Base-by-base conservation (phyloP, 2,113 vertebrate genomes). In the Egretta garzetta region DNA sequence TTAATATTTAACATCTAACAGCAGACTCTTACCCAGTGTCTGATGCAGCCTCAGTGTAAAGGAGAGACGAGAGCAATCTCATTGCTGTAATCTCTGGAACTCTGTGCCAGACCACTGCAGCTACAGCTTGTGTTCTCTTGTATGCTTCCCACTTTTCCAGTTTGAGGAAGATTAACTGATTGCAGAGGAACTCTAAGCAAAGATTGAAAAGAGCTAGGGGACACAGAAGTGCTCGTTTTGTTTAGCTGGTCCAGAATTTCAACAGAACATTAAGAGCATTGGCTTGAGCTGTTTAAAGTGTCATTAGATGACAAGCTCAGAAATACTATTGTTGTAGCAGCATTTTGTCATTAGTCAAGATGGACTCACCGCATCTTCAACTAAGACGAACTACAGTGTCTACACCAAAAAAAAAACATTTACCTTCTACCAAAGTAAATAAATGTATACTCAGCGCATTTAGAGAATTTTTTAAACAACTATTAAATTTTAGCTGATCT, bases 331-430 rank as follows among this genome's bases (percentile, higher is more conserved):
- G 24, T n/a, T 73, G 11, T 33, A 76, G 67, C 55, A 70, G 58
- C 14, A 59, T 74, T 80, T 74, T 59, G 28, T 23, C 79, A 47
- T 67, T 77, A 94, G 39, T 50, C 41, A 33, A 82, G n/a, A 7
- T 7, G 27, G 21, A 47, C 27, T 60, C 16, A 13, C 43, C 9
- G 16, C 21, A 22, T 37, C 19, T 66, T 59, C 59, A 84, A 26
- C 47, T 59, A 67, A 39, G 5, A 47, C 23, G 32, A 89, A 30
- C 5, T 43, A 76, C 3, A 47, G 22, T 8, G 15, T 35, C 32
- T 53, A 43, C 35, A 62, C 19, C 0, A 74, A 79, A 50, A 66
- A 37, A 1, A 0, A 1, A 1, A 1, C 2, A 10, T 13, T 53
- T 39, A 47, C 4, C 49, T 68, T 90, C 77, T 71, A 53, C n/a